Evolutionary conservation across 1,140 invertebrate genomes (phyloP).

Genomic region (Parapsyche elsis): DNA sequence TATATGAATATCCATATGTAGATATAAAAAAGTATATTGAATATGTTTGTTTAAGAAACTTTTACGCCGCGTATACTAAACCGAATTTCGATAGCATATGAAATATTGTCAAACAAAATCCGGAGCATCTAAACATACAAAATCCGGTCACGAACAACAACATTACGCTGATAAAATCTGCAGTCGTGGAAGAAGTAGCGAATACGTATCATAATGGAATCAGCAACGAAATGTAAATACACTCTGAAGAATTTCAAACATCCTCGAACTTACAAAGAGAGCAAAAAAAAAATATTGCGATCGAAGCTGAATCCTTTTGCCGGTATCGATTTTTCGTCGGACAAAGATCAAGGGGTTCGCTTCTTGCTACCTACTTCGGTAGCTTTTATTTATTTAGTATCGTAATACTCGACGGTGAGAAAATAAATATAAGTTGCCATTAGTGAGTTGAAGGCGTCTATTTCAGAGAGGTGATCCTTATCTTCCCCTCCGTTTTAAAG

Average conservation of each 20-base stretch:
- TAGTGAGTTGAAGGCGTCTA: not conserved
- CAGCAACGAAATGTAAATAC: slow-evolving; percentile 29
- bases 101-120: not conserved
- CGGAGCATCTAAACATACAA: not conserved
- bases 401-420: not conserved
- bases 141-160: slow-evolving; percentile 33
- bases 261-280: not conserved
- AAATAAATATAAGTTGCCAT: not conserved
- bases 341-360: not conserved
- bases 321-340: not conserved
- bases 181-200: slow-evolving; percentile 11
- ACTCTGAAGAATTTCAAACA: not conserved
- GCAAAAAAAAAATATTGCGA: not conserved
- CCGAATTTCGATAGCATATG: no score
- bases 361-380: not conserved
- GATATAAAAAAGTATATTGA: no score
- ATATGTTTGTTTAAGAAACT: no score
- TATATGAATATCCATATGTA: no score
- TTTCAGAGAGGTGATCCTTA: slow-evolving; percentile 2
- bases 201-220: slow-evolving; percentile 30
- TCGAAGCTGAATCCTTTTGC: not conserved
- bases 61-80: no score
- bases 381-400: not conserved
- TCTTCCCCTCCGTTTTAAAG: not conserved
- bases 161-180: slow-evolving; percentile 15